These are phyloP conservation scores for Iphiclides podalirius DNA, from an alignment of 2,888 invertebrate species.

Conservation along the genomic window DNA sequence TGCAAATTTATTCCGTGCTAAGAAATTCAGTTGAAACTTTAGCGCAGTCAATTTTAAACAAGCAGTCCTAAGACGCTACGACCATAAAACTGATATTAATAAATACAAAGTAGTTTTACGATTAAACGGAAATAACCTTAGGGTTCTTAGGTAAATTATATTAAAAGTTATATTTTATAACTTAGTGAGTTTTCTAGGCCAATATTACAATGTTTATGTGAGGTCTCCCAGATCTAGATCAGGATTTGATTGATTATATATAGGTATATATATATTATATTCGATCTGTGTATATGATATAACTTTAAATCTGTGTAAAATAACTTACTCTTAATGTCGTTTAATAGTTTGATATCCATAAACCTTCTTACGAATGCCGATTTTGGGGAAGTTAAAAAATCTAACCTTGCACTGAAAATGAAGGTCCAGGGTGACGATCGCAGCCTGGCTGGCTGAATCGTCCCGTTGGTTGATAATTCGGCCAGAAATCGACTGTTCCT, in stretches of 20 bases:
- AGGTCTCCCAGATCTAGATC: background rate
- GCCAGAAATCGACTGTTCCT: slow-evolving; percentile 68
- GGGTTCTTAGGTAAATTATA: slow-evolving; percentile 6
- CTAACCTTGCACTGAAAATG: slow-evolving; percentile 55
- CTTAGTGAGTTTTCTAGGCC: slow-evolving; percentile 8
- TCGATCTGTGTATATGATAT: no score
- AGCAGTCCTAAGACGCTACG: slow-evolving; percentile 1
- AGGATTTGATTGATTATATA: no score
- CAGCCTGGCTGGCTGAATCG: slow-evolving; percentile 61
- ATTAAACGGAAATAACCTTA: slow-evolving; percentile 4
- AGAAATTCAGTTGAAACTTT: slow-evolving; percentile 17
- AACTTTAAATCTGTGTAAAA: no score
- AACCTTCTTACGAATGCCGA: no score
- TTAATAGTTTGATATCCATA: no score
- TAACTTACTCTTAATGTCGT: no score
- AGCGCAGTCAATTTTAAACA: slow-evolving; percentile 7
- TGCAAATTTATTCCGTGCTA: background rate
- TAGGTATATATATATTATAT: no score
- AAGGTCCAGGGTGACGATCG: slow-evolving; percentile 30
- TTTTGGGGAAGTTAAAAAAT: no score
- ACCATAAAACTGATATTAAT: slow-evolving; percentile 10
- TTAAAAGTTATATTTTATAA: slow-evolving; percentile 13
- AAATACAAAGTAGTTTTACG: slow-evolving; percentile 6
- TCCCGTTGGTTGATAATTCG: slow-evolving; percentile 51
- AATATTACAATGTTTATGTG: slow-evolving; percentile 4